Conservation (phyloP, 2,113 vertebrate species). For the Spermophilus dauricus region DNA sequence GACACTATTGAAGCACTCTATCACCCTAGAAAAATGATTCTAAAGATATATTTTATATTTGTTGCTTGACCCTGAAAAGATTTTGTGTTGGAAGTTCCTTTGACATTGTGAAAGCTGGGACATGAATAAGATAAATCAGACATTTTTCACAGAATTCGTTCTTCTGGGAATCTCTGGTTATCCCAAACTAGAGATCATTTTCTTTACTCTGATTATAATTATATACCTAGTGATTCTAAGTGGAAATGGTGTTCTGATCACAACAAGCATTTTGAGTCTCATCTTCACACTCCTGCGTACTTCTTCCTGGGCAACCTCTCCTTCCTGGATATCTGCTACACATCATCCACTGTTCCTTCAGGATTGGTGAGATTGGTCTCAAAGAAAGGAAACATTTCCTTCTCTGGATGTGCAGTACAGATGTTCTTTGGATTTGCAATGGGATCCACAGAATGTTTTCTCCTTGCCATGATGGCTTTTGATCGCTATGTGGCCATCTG, state of each 20-base stretch:
- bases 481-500: constrained; percentile 80
- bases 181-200: constrained; percentile 60
- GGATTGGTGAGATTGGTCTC: constrained; percentile 75
- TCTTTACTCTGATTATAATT: constrained; percentile 70
- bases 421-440: constrained; percentile 81
- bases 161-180: constrained; percentile 74
- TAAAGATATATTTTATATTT: no score
- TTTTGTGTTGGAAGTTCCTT: background rate
- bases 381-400: constrained; percentile 79
- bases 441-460: constrained; percentile 73
- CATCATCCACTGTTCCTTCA: constrained; percentile 74
- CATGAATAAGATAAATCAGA: constrained; percentile 70
- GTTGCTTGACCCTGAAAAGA: background rate
- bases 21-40: no score
- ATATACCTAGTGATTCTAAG: constrained; percentile 72
- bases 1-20: no score
- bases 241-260: constrained; percentile 78
- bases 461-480: constrained; percentile 83
- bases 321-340: constrained; percentile 82
- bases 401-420: constrained; percentile 73
- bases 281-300: constrained; percentile 81
- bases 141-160: constrained; percentile 75
- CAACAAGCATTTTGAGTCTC: constrained; percentile 67
- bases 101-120: background rate
- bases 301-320: constrained; percentile 82